Evolutionary conservation across 2,113 vertebrate genomes (phyloP).

Genomic region (Ancistrus triradiatus): DNA sequence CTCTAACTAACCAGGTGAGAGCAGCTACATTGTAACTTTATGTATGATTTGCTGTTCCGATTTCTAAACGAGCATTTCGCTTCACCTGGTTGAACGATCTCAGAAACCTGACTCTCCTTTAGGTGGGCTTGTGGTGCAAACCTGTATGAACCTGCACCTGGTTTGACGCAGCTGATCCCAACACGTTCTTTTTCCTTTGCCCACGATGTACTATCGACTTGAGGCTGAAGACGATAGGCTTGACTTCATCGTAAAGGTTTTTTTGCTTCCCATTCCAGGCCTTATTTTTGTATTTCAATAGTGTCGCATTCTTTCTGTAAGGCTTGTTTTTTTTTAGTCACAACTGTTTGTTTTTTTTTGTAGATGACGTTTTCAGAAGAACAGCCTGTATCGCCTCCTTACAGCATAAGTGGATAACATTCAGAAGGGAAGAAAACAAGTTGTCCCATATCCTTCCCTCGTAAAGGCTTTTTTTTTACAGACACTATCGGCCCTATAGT

Average conservation of each 20-base stretch:
- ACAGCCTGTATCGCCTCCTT: constrained; percentile 85
- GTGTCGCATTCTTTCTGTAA: too few relatives aligned
- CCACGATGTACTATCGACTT: constrained; percentile 85
- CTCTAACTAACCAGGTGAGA: too few relatives aligned
- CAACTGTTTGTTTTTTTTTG: not conserved
- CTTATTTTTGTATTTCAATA: too few relatives aligned
- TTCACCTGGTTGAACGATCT: too few relatives aligned
- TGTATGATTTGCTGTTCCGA: too few relatives aligned
- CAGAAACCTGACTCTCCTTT: not conserved
- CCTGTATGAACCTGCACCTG: constrained; percentile 80
- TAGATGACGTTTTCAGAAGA: constrained; percentile 86
- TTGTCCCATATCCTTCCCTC: too few relatives aligned
- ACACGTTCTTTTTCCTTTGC: constrained; percentile 86
- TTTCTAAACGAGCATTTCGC: too few relatives aligned
- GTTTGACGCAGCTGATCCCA: constrained; percentile 76
- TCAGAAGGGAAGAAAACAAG: too few relatives aligned
- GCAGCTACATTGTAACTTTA: too few relatives aligned
- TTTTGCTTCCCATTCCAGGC: not conserved
- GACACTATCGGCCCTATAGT: too few relatives aligned
- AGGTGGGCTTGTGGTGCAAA: constrained; percentile 86
- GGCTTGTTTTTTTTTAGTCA: too few relatives aligned
- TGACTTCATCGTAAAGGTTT: constrained; percentile 86
- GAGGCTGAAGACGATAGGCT: constrained; percentile 72
- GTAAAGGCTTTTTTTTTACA: too few relatives aligned
- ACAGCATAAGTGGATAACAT: constrained; percentile 62